A percentile compares a stretch with the other conserved stretches of the same genome.
phyloP scores from a whole-genome alignment of 2,113 vertebrate genomes.

The Myiagra hebetior region DNA sequence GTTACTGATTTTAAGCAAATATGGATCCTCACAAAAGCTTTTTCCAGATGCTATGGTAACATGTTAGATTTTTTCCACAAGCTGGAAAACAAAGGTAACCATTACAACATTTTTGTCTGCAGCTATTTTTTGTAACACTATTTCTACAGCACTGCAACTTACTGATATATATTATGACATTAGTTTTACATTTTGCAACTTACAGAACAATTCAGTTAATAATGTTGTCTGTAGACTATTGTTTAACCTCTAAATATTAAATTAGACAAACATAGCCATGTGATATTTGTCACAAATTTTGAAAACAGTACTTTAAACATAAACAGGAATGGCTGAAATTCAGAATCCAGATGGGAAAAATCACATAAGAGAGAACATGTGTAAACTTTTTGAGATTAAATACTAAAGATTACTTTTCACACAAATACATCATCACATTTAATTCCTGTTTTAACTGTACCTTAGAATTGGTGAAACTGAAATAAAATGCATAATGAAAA shows the following conservation, averaged over 20 bases:
- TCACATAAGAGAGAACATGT: neutral
- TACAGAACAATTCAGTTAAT: neutral
- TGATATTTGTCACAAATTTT: neutral
- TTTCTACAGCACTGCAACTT: neutral
- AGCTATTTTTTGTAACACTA: neutral
- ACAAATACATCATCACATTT: neutral
- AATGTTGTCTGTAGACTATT: neutral
- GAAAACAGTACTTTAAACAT: neutral
- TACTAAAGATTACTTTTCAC: neutral
- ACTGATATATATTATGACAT: neutral
- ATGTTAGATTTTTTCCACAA: neutral
- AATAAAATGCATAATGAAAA: neutral
- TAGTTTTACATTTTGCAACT: neutral
- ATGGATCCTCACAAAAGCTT: neutral
- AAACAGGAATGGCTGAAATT: conserved; percentile 4
- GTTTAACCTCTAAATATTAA: neutral
- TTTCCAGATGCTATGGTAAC: neutral
- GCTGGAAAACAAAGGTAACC: neutral
- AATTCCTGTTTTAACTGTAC: neutral
- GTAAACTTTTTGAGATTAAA: neutral
- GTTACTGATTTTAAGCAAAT: neutral
- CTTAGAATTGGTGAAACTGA: neutral
- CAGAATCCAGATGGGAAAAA: neutral
- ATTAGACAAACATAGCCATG: neutral
- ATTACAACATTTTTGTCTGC: neutral